phyloP scores from a whole-genome alignment of 2,888 invertebrate species.

The Fabriciana adippe region DNA sequence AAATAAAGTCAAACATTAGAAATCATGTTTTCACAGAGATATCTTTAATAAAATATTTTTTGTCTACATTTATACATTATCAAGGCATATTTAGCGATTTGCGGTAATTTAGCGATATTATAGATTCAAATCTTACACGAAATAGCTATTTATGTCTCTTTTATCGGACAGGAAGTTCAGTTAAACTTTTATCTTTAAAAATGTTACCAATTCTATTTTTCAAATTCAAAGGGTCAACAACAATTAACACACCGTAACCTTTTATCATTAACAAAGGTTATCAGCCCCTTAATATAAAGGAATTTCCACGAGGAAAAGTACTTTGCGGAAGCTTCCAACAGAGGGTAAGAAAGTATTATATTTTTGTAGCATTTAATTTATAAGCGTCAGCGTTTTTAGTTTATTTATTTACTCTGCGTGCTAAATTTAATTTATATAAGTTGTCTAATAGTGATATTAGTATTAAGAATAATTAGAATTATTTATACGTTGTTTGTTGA shows the following conservation, averaged over 20 bases:
- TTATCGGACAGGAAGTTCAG: too few species aligned
- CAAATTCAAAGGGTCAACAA: conserved; percentile 26
- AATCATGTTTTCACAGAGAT: too few species aligned
- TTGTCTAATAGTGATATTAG: too few species aligned
- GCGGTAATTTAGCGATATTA: too few species aligned
- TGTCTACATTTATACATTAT: too few species aligned
- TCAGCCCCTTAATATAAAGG: conserved; percentile 52
- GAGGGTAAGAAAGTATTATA: conserved; percentile 45
- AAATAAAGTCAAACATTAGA: too few species aligned
- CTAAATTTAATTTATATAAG: not conserved
- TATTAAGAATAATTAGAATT: too few species aligned
- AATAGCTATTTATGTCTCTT: too few species aligned
- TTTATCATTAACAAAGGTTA: conserved; percentile 46
- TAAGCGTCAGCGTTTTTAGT: conserved; percentile 27
- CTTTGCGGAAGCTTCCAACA: conserved; percentile 54
- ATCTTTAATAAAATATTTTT: too few species aligned
- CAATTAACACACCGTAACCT: conserved; percentile 34
- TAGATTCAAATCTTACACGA: too few species aligned
- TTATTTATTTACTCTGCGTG: not conserved
- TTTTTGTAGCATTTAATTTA: conserved; percentile 30
- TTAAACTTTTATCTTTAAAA: not conserved
- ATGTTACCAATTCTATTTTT: conserved; percentile 15
- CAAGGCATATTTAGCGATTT: too few species aligned
- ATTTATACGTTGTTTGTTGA: too few species aligned
- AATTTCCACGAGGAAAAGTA: conserved; percentile 54